These are phyloP conservation scores for Chaunax sp. DNA, from an alignment of 2,797 vertebrate genomes.

Conservation along the genomic window DNA sequence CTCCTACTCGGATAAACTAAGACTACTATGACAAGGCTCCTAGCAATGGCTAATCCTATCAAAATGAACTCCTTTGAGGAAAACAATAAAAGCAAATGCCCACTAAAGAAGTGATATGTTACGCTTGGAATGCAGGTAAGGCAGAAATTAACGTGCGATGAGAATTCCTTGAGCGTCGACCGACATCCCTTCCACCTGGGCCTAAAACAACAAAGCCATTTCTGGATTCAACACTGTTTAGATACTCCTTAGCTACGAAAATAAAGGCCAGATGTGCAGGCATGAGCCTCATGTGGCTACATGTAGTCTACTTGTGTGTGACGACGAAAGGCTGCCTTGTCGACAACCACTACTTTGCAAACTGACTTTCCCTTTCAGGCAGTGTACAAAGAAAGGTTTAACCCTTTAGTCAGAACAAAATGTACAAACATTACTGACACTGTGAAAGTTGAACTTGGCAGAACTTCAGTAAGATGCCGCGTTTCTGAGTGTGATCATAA, in stretches of 20 bases:
- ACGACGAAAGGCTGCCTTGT: conserved; percentile 72
- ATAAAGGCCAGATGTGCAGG: conserved; percentile 84
- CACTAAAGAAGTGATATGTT: conserved; percentile 79
- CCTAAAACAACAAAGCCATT: conserved; percentile 82
- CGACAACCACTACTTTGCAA: conserved; percentile 75
- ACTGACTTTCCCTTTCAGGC: conserved; percentile 81
- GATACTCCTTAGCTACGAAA: conserved; percentile 83
- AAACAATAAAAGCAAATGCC: conserved; percentile 79
- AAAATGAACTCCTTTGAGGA: conserved; percentile 84
- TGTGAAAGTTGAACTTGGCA: conserved; percentile 63
- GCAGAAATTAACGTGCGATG: conserved; percentile 65
- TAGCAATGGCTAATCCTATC: conserved; percentile 84
- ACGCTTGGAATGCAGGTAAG: conserved; percentile 77
- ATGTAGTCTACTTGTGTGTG: conserved; percentile 76
- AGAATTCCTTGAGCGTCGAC: conserved; percentile 64
- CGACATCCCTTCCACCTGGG: conserved; percentile 81
- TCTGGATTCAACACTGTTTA: conserved; percentile 78
- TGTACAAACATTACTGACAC: conserved; percentile 66
- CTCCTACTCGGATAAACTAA: conserved; percentile 82
- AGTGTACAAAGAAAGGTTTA: conserved; percentile 77
- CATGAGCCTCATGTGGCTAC: conserved; percentile 81
- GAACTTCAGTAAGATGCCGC: conserved; percentile 45
- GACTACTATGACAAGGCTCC: conserved; percentile 82
- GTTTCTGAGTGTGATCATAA: conserved; percentile 26
- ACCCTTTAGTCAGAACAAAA: conserved; percentile 69